phyloP scores from a whole-genome alignment of 1,140 invertebrate genomes.

The Colletes gigas region DNA sequence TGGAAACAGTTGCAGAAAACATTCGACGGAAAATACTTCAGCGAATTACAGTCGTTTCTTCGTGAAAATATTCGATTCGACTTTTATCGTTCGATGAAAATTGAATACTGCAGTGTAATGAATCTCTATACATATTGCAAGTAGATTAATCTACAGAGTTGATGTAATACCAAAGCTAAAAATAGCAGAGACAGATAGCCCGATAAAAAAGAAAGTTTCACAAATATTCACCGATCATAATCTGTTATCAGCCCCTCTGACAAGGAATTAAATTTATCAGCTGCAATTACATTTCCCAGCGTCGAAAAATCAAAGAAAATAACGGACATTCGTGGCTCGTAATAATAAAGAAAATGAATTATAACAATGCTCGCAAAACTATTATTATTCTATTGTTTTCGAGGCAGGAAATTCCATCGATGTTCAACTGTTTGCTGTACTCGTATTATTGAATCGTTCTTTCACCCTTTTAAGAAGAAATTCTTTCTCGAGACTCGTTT shows the following conservation, averaged over 20 bases:
- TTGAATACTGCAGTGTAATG: too few relatives aligned
- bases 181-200: not conserved
- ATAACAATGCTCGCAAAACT: not conserved
- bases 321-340: not conserved
- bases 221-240: slow-evolving; percentile 2
- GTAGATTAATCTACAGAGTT: not conserved
- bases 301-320: not conserved
- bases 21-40: too few relatives aligned
- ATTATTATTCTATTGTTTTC: not conserved
- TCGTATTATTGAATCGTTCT: not conserved
- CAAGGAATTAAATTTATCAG: slow-evolving; percentile 34
- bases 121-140: not conserved
- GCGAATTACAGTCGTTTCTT: too few relatives aligned
- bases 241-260: not conserved
- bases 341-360: not conserved
- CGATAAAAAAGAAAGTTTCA: not conserved
- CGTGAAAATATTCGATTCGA: too few relatives aligned
- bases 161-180: not conserved
- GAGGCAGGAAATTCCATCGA: not conserved
- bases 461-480: not conserved
- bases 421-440: too few relatives aligned
- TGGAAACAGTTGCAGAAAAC: too few relatives aligned
- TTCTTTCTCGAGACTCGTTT: not conserved
- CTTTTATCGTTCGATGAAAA: too few relatives aligned
- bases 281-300: slow-evolving; percentile 1